phyloP scores from a whole-genome alignment of 2,888 invertebrate genomes.

The Hydroisotoma schaefferi region DNA sequence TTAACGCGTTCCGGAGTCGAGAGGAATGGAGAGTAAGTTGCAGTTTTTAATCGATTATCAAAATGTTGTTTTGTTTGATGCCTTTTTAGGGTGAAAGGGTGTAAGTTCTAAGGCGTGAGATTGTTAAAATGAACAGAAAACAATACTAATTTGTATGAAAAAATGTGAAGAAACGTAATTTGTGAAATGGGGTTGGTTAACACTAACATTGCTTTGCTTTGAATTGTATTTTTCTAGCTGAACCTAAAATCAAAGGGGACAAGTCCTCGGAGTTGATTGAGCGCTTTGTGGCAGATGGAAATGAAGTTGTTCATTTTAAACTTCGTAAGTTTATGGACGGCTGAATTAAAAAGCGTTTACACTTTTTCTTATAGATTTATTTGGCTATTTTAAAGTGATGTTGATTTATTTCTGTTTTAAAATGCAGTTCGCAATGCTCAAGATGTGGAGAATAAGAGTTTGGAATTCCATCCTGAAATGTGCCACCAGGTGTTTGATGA shows the following conservation, averaged over 20 bases:
- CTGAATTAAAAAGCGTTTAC: too few species aligned
- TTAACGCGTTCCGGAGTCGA: too few species aligned
- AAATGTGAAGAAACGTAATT: too few species aligned
- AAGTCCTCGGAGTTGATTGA: slow-evolving; percentile 45
- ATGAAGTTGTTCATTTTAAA: slow-evolving; percentile 60
- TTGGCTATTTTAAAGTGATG: neutral
- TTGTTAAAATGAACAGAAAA: too few species aligned
- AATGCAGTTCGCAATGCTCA: slow-evolving; percentile 58
- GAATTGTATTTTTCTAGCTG: slow-evolving; percentile 8
- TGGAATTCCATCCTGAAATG: slow-evolving; percentile 75
- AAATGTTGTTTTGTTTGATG: too few species aligned
- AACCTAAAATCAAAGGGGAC: slow-evolving; percentile 35
- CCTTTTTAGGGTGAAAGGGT: too few species aligned
- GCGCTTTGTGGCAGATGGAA: slow-evolving; percentile 57
- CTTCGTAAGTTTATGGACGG: slow-evolving; percentile 57
- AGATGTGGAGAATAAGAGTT: slow-evolving; percentile 65
- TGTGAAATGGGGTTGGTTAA: too few species aligned
- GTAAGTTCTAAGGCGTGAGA: too few species aligned
- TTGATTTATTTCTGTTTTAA: slow-evolving; percentile 17
- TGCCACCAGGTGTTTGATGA: slow-evolving; percentile 91
- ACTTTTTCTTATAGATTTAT: neutral
- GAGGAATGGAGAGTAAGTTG: too few species aligned
- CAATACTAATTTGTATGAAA: too few species aligned
- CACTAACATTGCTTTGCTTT: too few species aligned
- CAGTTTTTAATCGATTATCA: too few species aligned